phyloP scores from a whole-genome alignment of 2,113 vertebrate species.

The Epinephelus cyanopodus region DNA sequence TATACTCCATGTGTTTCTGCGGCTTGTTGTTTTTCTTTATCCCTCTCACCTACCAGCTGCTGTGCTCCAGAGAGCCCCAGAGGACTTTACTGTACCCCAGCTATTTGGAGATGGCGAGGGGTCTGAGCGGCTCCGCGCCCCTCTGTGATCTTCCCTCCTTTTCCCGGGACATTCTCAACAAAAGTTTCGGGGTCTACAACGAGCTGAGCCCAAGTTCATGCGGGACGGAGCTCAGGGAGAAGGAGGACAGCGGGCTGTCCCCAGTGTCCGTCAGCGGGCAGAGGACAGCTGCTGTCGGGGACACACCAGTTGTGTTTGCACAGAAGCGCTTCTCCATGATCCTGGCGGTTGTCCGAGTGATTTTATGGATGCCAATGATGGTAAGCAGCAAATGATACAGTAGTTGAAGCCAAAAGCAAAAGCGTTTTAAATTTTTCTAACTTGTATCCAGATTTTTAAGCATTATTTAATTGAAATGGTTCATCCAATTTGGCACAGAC shows the following conservation, averaged over 20 bases:
- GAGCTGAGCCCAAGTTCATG: constrained; percentile 72
- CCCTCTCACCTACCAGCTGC: constrained; percentile 88
- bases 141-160: constrained; percentile 76
- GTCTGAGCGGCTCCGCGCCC: constrained; percentile 75
- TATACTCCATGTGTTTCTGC: constrained; percentile 89
- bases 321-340: constrained; percentile 97
- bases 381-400: constrained; percentile 82
- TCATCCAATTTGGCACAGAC: background rate
- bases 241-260: constrained; percentile 64
- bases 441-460: background rate
- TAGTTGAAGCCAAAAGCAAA: background rate
- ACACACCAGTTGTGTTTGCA: constrained; percentile 85
- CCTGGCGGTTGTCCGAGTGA: constrained; percentile 89
- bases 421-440: background rate
- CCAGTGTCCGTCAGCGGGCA: constrained; percentile 46
- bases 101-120: constrained; percentile 82
- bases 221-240: constrained; percentile 62
- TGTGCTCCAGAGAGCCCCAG: constrained; percentile 91
- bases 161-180: constrained; percentile 82
- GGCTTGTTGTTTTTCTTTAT: constrained; percentile 86
- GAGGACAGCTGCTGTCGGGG: constrained; percentile 61
- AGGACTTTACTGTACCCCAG: constrained; percentile 74
- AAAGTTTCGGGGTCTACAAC: constrained; percentile 80
- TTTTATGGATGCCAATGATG: constrained; percentile 98
- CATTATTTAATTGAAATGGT: background rate